Conservation (phyloP, 2,888 invertebrate species). For the Andrena camellia region DNA sequence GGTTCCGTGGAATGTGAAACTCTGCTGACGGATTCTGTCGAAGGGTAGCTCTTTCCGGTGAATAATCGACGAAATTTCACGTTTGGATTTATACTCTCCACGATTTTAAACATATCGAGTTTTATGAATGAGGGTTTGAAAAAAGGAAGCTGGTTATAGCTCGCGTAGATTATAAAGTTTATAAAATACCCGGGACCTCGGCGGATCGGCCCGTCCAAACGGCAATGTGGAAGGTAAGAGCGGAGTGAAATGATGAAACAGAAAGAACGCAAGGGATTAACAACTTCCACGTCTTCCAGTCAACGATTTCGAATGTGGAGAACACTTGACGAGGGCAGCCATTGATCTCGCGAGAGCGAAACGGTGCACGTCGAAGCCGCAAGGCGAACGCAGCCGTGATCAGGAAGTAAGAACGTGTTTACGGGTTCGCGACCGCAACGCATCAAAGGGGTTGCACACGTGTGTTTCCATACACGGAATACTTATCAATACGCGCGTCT, state of each 20-base stretch:
- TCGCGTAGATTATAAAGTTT: not conserved
- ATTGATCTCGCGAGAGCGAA: constrained; percentile 41
- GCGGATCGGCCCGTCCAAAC: constrained; percentile 11
- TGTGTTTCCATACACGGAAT: constrained; percentile 41
- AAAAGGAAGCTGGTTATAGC: not conserved
- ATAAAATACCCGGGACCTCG: not conserved
- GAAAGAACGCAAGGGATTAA: constrained; percentile 29
- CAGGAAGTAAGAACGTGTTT: constrained; percentile 56
- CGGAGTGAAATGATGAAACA: constrained; percentile 26
- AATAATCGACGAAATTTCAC: not conserved
- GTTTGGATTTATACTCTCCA: not conserved
- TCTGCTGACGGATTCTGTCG: not conserved
- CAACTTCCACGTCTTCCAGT: constrained; percentile 43
- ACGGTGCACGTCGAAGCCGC: constrained; percentile 31
- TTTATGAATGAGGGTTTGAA: not conserved
- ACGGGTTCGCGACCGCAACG: constrained; percentile 44
- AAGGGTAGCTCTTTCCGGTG: not conserved
- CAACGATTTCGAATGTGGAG: constrained; percentile 48
- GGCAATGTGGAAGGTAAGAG: not conserved
- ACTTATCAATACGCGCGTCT: constrained; percentile 35
- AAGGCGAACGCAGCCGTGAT: constrained; percentile 33
- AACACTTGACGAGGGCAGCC: constrained; percentile 42
- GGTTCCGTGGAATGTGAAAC: not conserved
- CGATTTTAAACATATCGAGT: not conserved
- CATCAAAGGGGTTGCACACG: constrained; percentile 51